Evolutionary conservation across 1,140 invertebrate genomes (phyloP).

Genomic region (Drosophila sp.): DNA sequence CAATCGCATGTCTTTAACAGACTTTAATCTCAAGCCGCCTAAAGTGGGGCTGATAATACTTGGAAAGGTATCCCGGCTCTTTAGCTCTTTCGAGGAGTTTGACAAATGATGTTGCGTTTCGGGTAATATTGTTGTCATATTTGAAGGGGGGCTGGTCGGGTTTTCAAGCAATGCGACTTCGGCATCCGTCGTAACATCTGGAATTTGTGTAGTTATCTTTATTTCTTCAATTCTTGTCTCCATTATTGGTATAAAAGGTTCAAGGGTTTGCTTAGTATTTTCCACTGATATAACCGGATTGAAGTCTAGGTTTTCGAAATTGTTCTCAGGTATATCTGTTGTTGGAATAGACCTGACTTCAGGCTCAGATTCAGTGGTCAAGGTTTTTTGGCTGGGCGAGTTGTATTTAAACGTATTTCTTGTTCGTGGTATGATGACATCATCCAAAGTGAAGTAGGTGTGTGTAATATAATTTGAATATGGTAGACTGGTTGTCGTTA

Average conservation of each 20-base stretch:
- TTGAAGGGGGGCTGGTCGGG: neutral
- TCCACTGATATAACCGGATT: neutral
- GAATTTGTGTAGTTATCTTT: constrained; percentile 24
- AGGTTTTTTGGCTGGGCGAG: constrained; percentile 6
- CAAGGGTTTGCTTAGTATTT: neutral
- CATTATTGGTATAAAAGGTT: constrained; percentile 1
- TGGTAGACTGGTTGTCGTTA: constrained; percentile 40
- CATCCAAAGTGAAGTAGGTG: constrained; percentile 47
- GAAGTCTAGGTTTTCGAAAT: neutral
- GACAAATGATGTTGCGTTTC: neutral
- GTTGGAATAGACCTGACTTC: constrained; percentile 21
- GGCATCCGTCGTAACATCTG: constrained; percentile 4
- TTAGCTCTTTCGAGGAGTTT: neutral
- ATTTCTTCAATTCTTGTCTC: constrained; percentile 35
- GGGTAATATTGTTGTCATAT: constrained; percentile 24
- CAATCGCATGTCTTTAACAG: constrained; percentile 33
- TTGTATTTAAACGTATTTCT: constrained; percentile 12
- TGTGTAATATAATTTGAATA: constrained; percentile 47
- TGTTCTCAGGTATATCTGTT: constrained; percentile 12
- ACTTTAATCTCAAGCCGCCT: constrained; percentile 33
- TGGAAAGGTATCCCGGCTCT: constrained; percentile 28
- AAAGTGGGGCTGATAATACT: constrained; percentile 22
- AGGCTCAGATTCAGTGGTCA: constrained; percentile 12
- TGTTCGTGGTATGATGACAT: constrained; percentile 43
- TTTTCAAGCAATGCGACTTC: constrained; percentile 9